Evolutionary conservation across 2,888 invertebrate species (phyloP).

Genomic region (Drosophila eohydei): DNA sequence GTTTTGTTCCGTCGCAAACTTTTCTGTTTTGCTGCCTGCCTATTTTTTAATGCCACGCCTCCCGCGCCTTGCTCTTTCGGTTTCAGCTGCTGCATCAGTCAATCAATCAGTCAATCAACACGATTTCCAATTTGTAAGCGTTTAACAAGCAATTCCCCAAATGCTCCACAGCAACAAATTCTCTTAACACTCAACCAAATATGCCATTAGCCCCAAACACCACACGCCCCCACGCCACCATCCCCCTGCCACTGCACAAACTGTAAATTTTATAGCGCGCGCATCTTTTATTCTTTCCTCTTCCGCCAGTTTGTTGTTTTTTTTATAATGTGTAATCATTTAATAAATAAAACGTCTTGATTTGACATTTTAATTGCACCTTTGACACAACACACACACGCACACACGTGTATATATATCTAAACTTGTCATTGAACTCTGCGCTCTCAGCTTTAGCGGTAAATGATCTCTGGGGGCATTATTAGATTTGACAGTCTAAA

Average conservation of each 20-base stretch:
- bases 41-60: not conserved
- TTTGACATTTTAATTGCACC: slow-evolving; percentile 79
- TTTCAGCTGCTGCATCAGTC: slow-evolving; percentile 24
- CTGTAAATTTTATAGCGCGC: slow-evolving; percentile 18
- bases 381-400: slow-evolving; percentile 54
- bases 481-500: slow-evolving; percentile 48
- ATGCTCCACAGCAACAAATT: slow-evolving; percentile 31
- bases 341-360: slow-evolving; percentile 77
- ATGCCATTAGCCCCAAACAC: slow-evolving; percentile 33
- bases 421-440: slow-evolving; percentile 72
- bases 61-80: not conserved
- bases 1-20: slow-evolving; percentile 25
- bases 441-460: slow-evolving; percentile 54
- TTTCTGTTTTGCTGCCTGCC: slow-evolving; percentile 11
- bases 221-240: not conserved
- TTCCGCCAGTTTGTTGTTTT: slow-evolving; percentile 17
- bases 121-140: slow-evolving; percentile 48
- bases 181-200: slow-evolving; percentile 47
- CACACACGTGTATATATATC: not conserved
- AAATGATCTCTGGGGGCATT: slow-evolving; percentile 66
- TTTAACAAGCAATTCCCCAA: slow-evolving; percentile 47
- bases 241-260: slow-evolving; percentile 7
- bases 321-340: slow-evolving; percentile 63
- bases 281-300: not conserved
- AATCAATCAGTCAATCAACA: slow-evolving; percentile 45